Conservation (phyloP, 2,888 invertebrate species). For the Trachelus troglodyta region DNA sequence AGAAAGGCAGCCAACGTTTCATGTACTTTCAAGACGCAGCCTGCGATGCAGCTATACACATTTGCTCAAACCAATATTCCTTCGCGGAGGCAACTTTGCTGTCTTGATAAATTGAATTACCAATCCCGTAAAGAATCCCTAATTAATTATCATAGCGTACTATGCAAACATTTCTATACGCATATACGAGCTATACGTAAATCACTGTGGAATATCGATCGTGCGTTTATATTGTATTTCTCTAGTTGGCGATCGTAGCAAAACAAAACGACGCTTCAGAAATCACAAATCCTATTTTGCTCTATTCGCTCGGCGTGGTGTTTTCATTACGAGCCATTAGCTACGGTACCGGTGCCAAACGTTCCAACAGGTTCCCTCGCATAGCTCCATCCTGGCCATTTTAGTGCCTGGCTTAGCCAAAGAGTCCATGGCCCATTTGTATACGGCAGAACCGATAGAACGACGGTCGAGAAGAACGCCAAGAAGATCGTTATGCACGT, state of each 20-base stretch:
- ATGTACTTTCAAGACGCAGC: neutral
- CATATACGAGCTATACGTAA: neutral
- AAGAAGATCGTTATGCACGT: neutral
- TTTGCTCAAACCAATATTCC: neutral
- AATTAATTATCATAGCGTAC: neutral
- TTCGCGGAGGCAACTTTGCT: neutral
- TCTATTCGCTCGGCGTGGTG: neutral
- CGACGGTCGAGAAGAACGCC: neutral
- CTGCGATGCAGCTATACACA: neutral
- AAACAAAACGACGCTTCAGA: neutral
- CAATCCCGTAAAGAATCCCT: neutral
- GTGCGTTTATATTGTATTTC: neutral
- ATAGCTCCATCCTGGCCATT: constrained; percentile 29
- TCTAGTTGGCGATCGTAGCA: neutral
- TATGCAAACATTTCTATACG: neutral
- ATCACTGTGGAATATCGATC: neutral
- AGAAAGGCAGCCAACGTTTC: constrained; percentile 30
- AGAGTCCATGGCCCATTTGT: neutral
- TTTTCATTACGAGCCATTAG: constrained; percentile 41
- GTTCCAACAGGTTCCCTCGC: constrained; percentile 38
- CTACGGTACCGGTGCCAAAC: constrained; percentile 37
- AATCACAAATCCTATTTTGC: neutral
- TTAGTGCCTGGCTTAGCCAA: constrained; percentile 5
- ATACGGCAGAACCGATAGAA: neutral
- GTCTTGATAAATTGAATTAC: neutral